Evolutionary conservation across 1,140 invertebrate species (phyloP).

Genomic region (Pygmarrhopalites habei): DNA sequence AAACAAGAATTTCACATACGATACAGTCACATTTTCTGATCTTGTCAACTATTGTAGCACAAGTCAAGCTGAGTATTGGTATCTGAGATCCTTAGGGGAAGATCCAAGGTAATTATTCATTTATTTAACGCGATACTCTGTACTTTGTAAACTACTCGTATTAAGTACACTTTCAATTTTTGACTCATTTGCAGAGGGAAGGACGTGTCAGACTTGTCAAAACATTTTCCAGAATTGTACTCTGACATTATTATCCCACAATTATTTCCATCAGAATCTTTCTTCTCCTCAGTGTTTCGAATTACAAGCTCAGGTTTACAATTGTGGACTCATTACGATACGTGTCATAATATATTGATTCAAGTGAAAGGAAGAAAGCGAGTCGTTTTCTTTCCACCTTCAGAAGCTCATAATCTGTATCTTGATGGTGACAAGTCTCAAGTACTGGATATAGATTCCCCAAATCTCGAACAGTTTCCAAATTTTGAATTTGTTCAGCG

Average conservation of each 20-base stretch:
- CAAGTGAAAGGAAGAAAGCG: constrained; percentile 52
- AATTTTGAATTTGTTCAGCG: constrained; percentile 45
- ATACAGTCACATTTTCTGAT: constrained; percentile 48
- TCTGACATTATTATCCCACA: constrained; percentile 48
- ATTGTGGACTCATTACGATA: constrained; percentile 59
- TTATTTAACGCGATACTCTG: background rate
- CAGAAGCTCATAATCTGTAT: constrained; percentile 51
- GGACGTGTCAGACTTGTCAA: constrained; percentile 49
- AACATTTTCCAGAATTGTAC: constrained; percentile 49
- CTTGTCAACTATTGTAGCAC: constrained; percentile 45
- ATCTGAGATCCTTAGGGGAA: constrained; percentile 51
- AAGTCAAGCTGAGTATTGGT: constrained; percentile 47
- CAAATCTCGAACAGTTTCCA: constrained; percentile 49
- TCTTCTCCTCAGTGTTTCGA: constrained; percentile 55
- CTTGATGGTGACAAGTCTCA: constrained; percentile 55
- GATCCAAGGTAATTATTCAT: constrained; percentile 41
- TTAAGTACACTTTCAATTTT: background rate
- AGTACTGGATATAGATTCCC: constrained; percentile 53
- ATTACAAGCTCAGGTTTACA: constrained; percentile 49
- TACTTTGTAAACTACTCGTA: background rate
- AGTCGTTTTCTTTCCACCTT: constrained; percentile 51
- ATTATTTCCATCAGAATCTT: constrained; percentile 45
- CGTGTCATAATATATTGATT: constrained; percentile 56
- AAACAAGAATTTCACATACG: constrained; percentile 54
- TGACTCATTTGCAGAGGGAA: constrained; percentile 42